Evolutionary conservation across 2,888 invertebrate genomes (phyloP), one percentile per base, ranked within the genome.

Genomic region (Scrobipalpa atriplicella): DNA sequence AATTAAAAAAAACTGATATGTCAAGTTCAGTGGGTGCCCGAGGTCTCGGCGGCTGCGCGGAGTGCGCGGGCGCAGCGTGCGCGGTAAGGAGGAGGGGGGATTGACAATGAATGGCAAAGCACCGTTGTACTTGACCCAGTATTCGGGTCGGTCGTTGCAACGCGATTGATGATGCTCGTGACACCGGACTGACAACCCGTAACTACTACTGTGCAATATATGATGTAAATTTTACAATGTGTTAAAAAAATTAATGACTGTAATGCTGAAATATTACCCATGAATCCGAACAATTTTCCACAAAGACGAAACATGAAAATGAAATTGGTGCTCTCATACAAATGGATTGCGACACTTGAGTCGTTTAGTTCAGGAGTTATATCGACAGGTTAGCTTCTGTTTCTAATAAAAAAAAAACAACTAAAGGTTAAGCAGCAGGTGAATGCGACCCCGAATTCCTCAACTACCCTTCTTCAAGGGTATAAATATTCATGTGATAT

Each of bases 121-220:
- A 88, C 86, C 89, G 89, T 85, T 90, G 92, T 91, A 89, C 92
- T 92, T 92, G 92, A 92, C 92, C 92, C 81, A 92, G 89, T 88
- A 89, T 87, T 82, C 79, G 77, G 81, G 76, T 80, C 36, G 54
- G 13, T 88, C 84, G 83, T 79, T 77, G 82, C 83, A 78, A 80
- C 79, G 84, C 75, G 82, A 84, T 81, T 81, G 84, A 84, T 84
- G 85, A 81, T 81, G 81, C 82, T 79, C 83, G 81, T 83, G 83
- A 82, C 82, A 79, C 78, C 75, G 75, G 68, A 64, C 60, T 65
- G 63, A 66, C 51, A 47, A 16, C 65, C 51, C 16, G 21, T 66
- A 64, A 1, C 47, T n/a, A 54, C 54, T 19, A 54, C 54, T 54
- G 19, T 54, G 9, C 21, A n/a, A n/a, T 21, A 8, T 54, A 10